These are phyloP conservation scores for Euzetes globulus DNA, from an alignment of 2,888 invertebrate species.

Conservation along the genomic window DNA sequence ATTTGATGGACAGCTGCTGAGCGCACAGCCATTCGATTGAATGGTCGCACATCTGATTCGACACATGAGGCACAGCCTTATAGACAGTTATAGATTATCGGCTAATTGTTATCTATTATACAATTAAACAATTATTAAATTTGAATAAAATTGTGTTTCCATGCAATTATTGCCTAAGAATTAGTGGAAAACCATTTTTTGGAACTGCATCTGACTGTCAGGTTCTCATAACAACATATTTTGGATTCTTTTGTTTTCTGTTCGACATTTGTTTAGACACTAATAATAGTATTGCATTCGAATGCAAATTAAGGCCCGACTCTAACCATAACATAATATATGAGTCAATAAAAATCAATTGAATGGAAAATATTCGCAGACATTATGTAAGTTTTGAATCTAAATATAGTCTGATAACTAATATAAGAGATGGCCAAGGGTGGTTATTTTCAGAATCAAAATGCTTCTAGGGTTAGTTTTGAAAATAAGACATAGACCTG, in stretches of 20 bases:
- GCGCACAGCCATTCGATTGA: not conserved
- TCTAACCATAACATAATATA: constrained; percentile 8
- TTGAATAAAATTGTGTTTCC: not conserved
- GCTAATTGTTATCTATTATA: constrained; percentile 9
- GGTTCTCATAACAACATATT: too few relatives aligned
- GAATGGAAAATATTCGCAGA: not conserved
- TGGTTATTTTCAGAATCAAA: too few relatives aligned
- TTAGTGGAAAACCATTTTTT: too few relatives aligned
- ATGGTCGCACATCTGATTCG: not conserved
- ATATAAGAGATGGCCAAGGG: too few relatives aligned
- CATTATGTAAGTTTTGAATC: too few relatives aligned
- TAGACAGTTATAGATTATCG: not conserved
- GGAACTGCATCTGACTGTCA: too few relatives aligned
- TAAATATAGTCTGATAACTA: too few relatives aligned
- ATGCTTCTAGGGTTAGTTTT: too few relatives aligned
- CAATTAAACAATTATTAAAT: constrained; percentile 10
- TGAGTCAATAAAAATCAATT: constrained; percentile 23
- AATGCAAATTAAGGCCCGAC: not conserved
- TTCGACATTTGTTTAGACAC: not conserved
- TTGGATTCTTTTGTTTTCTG: too few relatives aligned
- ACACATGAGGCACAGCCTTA: too few relatives aligned
- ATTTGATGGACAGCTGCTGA: constrained; percentile 19
- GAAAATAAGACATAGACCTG: too few relatives aligned
- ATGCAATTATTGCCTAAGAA: not conserved
- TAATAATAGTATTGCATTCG: not conserved